phyloP scores from a whole-genome alignment of 2,888 invertebrate genomes.

The Marronus borbonicus region DNA sequence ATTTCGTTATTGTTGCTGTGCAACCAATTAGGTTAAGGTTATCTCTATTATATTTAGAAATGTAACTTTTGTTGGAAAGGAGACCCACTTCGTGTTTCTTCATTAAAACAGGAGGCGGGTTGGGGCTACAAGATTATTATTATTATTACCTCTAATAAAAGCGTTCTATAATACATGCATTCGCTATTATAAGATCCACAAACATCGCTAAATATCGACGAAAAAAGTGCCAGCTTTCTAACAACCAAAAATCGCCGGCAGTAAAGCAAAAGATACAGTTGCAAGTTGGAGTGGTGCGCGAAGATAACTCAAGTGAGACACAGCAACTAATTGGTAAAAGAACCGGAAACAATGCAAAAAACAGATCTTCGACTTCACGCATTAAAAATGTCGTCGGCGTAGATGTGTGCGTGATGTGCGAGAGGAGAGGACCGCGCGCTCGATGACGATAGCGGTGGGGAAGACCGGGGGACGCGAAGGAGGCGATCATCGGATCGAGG shows the following conservation, averaged over 20 bases:
- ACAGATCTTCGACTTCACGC: constrained; percentile 61
- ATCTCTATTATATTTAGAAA: too few species aligned
- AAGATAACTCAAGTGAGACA: constrained; percentile 60
- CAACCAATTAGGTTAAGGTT: too few species aligned
- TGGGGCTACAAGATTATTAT: too few species aligned
- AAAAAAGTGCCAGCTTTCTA: not conserved
- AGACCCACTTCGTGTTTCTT: too few species aligned
- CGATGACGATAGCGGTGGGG: constrained; percentile 2
- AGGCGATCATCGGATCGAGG: constrained; percentile 51
- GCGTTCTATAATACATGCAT: too few species aligned
- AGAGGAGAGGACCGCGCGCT: constrained; percentile 26
- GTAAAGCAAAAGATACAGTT: constrained; percentile 47
- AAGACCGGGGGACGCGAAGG: constrained; percentile 19
- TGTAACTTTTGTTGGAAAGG: too few species aligned
- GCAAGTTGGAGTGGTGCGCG: constrained; percentile 23
- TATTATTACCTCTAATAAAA: too few species aligned
- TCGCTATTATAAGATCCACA: too few species aligned
- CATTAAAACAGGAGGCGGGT: too few species aligned
- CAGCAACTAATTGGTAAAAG: constrained; percentile 65
- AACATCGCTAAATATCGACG: not conserved
- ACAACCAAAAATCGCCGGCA: constrained; percentile 35
- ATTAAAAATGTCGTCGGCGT: constrained; percentile 50
- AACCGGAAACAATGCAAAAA: constrained; percentile 66
- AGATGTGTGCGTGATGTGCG: constrained; percentile 32
- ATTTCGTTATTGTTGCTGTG: too few species aligned